Evolutionary conservation across 2,888 invertebrate species (phyloP), one percentile per base, ranked within the genome.

Genomic region (Cephus pulcher): DNA sequence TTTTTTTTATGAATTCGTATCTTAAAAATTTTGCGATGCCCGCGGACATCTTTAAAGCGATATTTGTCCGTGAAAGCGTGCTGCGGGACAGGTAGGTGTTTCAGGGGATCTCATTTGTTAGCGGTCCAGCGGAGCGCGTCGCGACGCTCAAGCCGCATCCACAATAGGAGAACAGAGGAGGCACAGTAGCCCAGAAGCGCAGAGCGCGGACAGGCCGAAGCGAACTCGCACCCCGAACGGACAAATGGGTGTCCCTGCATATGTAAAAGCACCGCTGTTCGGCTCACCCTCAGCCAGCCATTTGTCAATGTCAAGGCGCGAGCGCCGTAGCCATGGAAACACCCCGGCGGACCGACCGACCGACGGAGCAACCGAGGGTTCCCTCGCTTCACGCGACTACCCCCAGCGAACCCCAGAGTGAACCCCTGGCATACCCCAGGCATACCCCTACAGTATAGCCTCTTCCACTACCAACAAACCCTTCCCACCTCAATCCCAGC

Each of bases 281-380:
- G 88, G 88, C 88, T 90, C 90, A 90, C 91, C 91, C 91, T 90
- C 89, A 89, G 86, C 89, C 89, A 85, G 90, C 91, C 91, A 91
- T 91, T 91, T 91, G 91, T 91, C 91, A 91, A 91, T 91, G 91
- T 91, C 91, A 90, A 91, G 91, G 91, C 91, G 91, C 91, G 90
- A 91, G 91, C 91, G 90, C 91, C 88, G 91, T 91, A 90, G 82
- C 88, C 90, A 90, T 91, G 88, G 91, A 78, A 90, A 91, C 91
- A 88, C 91, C 90, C 90, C 87, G 87, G 86, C 83, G 83, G 76
- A 80, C 76, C 81, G 84, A 83, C 83, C 85, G 84, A 86, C 82
- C 83, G 80, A 83, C 82, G 78, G 83, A 86, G 83, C 83, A 85
- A 85, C 83, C 74, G 81, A 82, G 79, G 74, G 79, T 81, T 77